phyloP scores from a whole-genome alignment of 2,888 invertebrate species.

The Stramonita haemastoma region DNA sequence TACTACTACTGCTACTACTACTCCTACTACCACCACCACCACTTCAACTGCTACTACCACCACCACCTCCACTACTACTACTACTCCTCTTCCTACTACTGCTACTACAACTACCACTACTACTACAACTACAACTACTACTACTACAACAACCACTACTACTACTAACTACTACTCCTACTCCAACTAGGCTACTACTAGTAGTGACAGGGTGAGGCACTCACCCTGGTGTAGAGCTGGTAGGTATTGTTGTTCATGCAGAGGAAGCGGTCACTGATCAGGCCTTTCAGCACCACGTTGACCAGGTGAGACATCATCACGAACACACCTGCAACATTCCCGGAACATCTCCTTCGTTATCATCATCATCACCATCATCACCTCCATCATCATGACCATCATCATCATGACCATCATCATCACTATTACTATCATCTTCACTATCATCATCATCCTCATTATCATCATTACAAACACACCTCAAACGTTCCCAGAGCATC shows the following conservation, averaged over 20 bases:
- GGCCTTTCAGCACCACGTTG: slow-evolving; percentile 48
- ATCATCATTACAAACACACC: not conserved
- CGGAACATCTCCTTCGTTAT: not conserved
- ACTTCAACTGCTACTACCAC: not conserved
- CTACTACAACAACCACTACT: too few relatives aligned
- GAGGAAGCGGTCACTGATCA: slow-evolving; percentile 51
- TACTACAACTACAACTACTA: too few relatives aligned
- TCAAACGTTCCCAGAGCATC: not conserved
- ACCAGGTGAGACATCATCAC: slow-evolving; percentile 40
- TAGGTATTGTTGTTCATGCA: slow-evolving; percentile 56
- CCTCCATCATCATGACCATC: too few relatives aligned
- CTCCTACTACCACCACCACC: not conserved
- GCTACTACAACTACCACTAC: too few relatives aligned
- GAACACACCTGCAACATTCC: slow-evolving; percentile 38
- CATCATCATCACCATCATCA: not conserved
- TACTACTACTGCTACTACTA: not conserved
- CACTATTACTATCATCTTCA: not conserved
- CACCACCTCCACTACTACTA: not conserved
- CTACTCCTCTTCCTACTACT: too few relatives aligned
- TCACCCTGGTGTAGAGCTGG: slow-evolving; percentile 55
- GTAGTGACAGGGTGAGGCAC: slow-evolving; percentile 15
- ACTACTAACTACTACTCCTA: too few relatives aligned
- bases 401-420: not conserved
- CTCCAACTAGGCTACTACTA: too few relatives aligned
- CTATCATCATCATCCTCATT: not conserved